Evolutionary conservation across 2,797 vertebrate species (phyloP).

Genomic region (Ctenopoma kingsleyae): DNA sequence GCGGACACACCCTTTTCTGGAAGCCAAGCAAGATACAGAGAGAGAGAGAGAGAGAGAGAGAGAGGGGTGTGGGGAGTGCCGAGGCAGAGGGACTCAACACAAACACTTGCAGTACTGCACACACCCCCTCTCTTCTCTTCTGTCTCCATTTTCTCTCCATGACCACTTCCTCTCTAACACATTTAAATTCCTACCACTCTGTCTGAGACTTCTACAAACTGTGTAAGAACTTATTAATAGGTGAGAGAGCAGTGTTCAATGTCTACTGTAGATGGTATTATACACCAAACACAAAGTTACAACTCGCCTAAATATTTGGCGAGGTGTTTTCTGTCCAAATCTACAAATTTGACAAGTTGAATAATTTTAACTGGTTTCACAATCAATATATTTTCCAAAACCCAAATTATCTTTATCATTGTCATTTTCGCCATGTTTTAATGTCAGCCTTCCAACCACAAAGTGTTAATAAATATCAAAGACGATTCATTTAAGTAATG

Average conservation of each 20-base stretch:
- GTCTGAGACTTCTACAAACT: background rate
- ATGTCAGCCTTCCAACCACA: background rate
- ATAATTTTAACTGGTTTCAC: too few relatives aligned
- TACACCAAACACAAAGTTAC: background rate
- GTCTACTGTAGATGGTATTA: background rate
- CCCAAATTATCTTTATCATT: background rate
- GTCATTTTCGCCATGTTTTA: background rate
- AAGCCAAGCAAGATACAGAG: constrained; percentile 53
- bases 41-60: constrained; percentile 22
- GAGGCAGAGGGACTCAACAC: constrained; percentile 36
- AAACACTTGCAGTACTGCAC: constrained; percentile 16
- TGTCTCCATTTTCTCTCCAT: constrained; percentile 38
- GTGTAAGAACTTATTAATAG: background rate
- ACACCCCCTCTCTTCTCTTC: constrained; percentile 37
- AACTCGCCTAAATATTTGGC: background rate
- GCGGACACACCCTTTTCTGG: constrained; percentile 86
- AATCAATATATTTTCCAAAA: too few relatives aligned
- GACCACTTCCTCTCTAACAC: constrained; percentile 27
- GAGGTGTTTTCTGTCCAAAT: background rate
- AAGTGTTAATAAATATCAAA: too few relatives aligned
- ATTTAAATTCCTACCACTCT: background rate
- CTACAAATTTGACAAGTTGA: too few relatives aligned
- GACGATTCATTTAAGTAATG: too few relatives aligned
- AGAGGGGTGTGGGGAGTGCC: constrained; percentile 47
- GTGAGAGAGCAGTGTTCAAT: background rate